Evolutionary conservation across 2,797 vertebrate species (phyloP).

Genomic region (Chromis chromis): DNA sequence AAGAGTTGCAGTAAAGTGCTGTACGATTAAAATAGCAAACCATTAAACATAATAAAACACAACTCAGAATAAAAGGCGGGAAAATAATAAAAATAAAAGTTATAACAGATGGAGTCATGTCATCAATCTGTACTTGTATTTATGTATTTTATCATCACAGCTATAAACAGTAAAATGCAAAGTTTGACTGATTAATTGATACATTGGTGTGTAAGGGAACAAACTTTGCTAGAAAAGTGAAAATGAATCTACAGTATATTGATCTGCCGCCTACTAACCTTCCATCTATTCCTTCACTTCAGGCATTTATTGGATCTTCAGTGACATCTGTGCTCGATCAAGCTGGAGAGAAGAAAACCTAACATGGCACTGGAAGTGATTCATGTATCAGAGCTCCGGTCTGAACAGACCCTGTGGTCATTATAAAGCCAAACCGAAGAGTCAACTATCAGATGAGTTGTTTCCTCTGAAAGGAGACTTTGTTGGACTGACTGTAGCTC

Average conservation of each 20-base stretch:
- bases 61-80: too few relatives aligned
- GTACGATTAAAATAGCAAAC: too few relatives aligned
- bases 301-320: constrained; percentile 13
- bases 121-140: too few relatives aligned
- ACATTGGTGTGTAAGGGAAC: background rate
- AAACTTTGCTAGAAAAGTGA: background rate
- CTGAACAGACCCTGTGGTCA: background rate
- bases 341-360: background rate
- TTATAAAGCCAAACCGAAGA: constrained; percentile 8
- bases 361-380: background rate
- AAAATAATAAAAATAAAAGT: too few relatives aligned
- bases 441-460: constrained; percentile 15
- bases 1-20: too few relatives aligned
- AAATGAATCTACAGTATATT: background rate
- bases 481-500: background rate
- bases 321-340: constrained; percentile 2
- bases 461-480: constrained; percentile 8
- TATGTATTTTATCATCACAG: too few relatives aligned
- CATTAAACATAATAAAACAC: too few relatives aligned
- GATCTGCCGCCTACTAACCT: background rate
- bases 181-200: background rate
- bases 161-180: too few relatives aligned
- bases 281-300: constrained; percentile 29
- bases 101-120: too few relatives aligned
- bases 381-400: background rate